Evolutionary conservation across 2,113 vertebrate genomes (phyloP).

Genomic region (Anser cygnoides): DNA sequence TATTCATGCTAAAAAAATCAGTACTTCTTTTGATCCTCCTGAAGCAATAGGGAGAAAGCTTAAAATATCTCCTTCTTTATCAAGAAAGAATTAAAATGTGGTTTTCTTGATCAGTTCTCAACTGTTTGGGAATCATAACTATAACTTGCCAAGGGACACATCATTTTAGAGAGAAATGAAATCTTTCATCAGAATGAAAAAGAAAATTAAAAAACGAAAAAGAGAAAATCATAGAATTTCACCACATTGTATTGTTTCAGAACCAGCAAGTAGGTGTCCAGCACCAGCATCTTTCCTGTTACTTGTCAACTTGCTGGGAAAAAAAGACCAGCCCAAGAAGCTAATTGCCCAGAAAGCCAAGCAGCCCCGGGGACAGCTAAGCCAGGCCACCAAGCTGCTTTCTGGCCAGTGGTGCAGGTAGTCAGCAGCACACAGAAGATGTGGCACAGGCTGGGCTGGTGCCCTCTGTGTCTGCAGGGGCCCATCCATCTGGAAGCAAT

Average conservation of each 20-base stretch:
- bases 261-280: background rate
- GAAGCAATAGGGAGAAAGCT: background rate
- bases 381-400: background rate
- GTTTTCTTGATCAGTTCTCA: background rate
- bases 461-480: background rate
- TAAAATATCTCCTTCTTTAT: background rate
- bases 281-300: background rate
- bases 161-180: background rate
- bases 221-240: background rate
- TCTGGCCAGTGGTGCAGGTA: no score
- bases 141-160: background rate
- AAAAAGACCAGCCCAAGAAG: background rate
- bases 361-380: background rate
- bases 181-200: background rate
- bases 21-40: background rate
- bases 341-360: background rate
- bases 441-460: rapidly evolving
- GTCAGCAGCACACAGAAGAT: background rate
- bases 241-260: background rate
- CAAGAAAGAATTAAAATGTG: background rate
- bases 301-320: background rate
- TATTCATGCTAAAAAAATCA: background rate
- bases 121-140: background rate
- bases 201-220: background rate
- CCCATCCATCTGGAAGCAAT: rapidly evolving